Conservation (phyloP, 2,888 invertebrate genomes). For the Clusia tigrina region DNA sequence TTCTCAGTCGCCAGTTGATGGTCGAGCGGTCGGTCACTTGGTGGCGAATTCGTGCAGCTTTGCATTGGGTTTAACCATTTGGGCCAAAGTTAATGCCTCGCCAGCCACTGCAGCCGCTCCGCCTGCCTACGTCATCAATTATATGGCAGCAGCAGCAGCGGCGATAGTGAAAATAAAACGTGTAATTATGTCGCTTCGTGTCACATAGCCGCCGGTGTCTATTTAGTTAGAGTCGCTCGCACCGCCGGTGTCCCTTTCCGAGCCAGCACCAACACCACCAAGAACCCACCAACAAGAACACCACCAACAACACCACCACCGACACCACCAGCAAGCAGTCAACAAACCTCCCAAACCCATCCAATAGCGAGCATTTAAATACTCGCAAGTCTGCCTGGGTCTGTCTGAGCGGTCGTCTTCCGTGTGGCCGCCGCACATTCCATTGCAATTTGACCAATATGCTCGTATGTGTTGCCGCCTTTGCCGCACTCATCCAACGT, state of each 20-base stretch:
- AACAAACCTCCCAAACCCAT: not conserved
- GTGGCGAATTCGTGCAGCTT: slow-evolving; percentile 31
- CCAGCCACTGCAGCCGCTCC: not conserved
- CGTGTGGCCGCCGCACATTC: not conserved
- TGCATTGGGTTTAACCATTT: slow-evolving; percentile 35
- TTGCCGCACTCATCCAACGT: slow-evolving; percentile 18
- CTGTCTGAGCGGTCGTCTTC: not conserved
- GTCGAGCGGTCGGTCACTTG: slow-evolving; percentile 32
- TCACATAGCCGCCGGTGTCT: slow-evolving; percentile 36
- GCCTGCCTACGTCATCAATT: slow-evolving; percentile 44
- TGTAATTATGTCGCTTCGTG: slow-evolving; percentile 58
- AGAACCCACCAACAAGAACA: too few relatives aligned
- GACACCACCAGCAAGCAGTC: not conserved
- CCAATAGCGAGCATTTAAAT: not conserved
- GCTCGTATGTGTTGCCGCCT: slow-evolving; percentile 11
- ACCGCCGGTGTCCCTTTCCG: too few relatives aligned
- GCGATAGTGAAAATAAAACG: slow-evolving; percentile 42
- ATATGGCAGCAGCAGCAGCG: not conserved
- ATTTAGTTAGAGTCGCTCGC: slow-evolving; percentile 13
- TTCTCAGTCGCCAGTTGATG: slow-evolving; percentile 17
- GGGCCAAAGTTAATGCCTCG: not conserved
- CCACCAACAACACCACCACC: not conserved
- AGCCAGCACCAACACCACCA: too few relatives aligned
- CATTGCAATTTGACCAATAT: not conserved
- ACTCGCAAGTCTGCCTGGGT: not conserved